Evolutionary conservation across 2,888 invertebrate genomes (phyloP).

Genomic region (Ametastegia equiseti): DNA sequence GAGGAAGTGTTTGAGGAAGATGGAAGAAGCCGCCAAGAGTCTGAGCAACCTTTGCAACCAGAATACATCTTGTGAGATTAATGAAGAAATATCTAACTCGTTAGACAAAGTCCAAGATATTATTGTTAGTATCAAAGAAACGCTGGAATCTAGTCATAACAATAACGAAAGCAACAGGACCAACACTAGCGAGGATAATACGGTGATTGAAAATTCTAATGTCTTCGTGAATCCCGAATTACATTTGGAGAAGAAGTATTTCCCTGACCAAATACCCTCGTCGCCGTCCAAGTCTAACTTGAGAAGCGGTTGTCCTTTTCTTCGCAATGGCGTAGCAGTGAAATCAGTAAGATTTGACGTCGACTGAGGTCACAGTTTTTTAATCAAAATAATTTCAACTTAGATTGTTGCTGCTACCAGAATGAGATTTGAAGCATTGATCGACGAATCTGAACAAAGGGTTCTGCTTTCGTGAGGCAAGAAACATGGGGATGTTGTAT

Average conservation of each 20-base stretch:
- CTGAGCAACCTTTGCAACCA: conserved; percentile 66
- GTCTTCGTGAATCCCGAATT: conserved; percentile 15
- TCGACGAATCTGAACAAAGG: background rate
- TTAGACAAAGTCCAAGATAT: conserved; percentile 65
- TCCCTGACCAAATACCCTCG: background rate
- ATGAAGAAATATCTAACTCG: conserved; percentile 61
- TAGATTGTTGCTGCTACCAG: conserved; percentile 15
- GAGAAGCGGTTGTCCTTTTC: conserved; percentile 56
- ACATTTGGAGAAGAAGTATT: conserved; percentile 46
- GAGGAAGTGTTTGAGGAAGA: conserved; percentile 67
- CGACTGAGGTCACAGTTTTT: conserved; percentile 40
- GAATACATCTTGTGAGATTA: conserved; percentile 61
- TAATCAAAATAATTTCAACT: conserved; percentile 1
- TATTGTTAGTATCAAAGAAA: conserved; percentile 61
- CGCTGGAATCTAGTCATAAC: conserved; percentile 54
- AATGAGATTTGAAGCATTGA: conserved; percentile 30
- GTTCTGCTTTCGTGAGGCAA: background rate
- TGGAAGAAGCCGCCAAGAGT: conserved; percentile 68
- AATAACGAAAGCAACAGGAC: conserved; percentile 42
- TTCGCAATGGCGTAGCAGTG: conserved; percentile 57
- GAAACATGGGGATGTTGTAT: background rate
- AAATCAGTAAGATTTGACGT: conserved; percentile 69
- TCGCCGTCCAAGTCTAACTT: conserved; percentile 61
- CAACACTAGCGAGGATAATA: conserved; percentile 56
- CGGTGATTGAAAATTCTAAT: conserved; percentile 60